These are phyloP conservation scores for Ammospiza nelsoni DNA, from an alignment of 2,113 vertebrate species.

Conservation along the genomic window DNA sequence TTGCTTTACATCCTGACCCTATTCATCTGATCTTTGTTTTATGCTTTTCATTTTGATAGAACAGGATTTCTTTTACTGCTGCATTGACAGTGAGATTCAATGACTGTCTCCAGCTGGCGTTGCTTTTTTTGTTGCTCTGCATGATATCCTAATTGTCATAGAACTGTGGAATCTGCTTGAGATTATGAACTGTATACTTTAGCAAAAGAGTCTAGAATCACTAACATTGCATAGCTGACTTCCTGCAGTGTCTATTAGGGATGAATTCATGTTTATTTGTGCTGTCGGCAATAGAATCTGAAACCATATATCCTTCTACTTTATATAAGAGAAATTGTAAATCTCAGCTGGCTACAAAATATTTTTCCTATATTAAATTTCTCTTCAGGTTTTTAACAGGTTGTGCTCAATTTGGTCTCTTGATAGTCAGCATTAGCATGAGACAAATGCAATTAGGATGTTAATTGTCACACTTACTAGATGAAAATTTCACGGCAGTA, in stretches of 20 bases:
- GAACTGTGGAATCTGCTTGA: slow-evolving; percentile 29
- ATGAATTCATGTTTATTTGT: slow-evolving; percentile 36
- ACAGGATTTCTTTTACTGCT: slow-evolving; percentile 14
- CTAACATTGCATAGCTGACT: slow-evolving; percentile 3
- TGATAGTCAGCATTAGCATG: not conserved
- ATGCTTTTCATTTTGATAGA: slow-evolving; percentile 23
- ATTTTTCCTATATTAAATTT: not conserved
- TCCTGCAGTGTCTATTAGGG: slow-evolving; percentile 19
- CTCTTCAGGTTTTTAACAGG: not conserved
- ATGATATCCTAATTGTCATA: not conserved
- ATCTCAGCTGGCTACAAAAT: not conserved
- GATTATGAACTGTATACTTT: slow-evolving; percentile 20
- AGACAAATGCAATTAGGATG: not conserved
- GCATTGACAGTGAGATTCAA: not conserved
- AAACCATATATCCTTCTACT: not conserved
- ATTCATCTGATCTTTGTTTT: not conserved
- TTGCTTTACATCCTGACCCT: not conserved
- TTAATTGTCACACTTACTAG: not conserved
- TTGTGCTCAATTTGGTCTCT: not conserved
- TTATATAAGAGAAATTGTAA: not conserved
- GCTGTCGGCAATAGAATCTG: not conserved
- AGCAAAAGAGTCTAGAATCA: slow-evolving; percentile 1
- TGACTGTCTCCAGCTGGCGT: slow-evolving; percentile 5
- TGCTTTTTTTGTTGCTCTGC: slow-evolving; percentile 30
- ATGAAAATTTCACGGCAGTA: slow-evolving; percentile 7